These are phyloP conservation scores for Drosophila tripunctata DNA, from an alignment of 2,888 invertebrate genomes.

Conservation along the genomic window DNA sequence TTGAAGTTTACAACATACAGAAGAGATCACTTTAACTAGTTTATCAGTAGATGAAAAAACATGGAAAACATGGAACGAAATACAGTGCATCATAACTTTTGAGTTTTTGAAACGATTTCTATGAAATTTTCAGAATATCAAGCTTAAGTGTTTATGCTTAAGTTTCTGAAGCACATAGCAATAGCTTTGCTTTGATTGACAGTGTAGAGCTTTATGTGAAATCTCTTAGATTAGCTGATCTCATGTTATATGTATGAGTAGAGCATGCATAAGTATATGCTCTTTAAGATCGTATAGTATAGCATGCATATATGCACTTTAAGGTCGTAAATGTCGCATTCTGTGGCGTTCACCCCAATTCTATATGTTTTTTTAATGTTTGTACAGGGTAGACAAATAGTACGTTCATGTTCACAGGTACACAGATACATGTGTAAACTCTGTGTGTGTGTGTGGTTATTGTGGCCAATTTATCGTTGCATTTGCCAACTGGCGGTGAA, in stretches of 20 bases:
- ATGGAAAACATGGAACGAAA: too few species aligned
- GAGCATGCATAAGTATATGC: background rate
- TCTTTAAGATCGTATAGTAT: background rate
- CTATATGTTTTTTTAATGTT: background rate
- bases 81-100: background rate
- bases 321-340: background rate
- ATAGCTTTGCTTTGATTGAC: background rate
- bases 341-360: background rate
- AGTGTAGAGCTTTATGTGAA: too few species aligned
- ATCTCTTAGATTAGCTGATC: too few species aligned
- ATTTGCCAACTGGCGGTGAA: slow-evolving; percentile 71
- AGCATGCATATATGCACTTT: background rate
- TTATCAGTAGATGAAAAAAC: too few species aligned
- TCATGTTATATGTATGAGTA: background rate
- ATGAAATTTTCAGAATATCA: background rate
- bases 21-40: too few species aligned
- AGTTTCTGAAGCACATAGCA: too few species aligned
- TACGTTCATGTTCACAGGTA: background rate
- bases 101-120: background rate
- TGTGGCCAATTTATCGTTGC: slow-evolving; percentile 72
- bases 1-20: too few species aligned
- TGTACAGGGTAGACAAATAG: slow-evolving; percentile 16
- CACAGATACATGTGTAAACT: background rate
- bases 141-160: background rate
- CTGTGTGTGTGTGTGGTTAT: slow-evolving; percentile 14